Evolutionary conservation across 2,113 vertebrate genomes (phyloP).

Genomic region (Pantherophis guttatus): DNA sequence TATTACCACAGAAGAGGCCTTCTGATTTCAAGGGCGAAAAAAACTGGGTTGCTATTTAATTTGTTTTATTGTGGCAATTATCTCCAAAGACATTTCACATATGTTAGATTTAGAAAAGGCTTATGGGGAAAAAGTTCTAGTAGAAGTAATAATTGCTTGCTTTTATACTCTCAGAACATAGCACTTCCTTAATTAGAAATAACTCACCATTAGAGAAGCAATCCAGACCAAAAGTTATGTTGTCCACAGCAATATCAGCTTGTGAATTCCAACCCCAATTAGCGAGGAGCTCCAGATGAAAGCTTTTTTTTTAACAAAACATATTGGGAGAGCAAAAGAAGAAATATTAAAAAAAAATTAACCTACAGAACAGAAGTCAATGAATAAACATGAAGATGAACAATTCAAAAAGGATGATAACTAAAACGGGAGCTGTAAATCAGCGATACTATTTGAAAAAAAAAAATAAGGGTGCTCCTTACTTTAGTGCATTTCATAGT

Average conservation of each 20-base stretch:
- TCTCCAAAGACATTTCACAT: neutral
- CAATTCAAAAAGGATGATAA: neutral
- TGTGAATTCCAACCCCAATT: slow-evolving; percentile 77
- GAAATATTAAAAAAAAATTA: neutral
- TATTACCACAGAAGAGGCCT: neutral
- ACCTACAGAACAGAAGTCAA: neutral
- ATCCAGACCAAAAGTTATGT: slow-evolving; percentile 77
- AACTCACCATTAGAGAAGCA: slow-evolving; percentile 79
- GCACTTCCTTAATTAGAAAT: neutral
- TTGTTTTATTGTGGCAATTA: neutral
- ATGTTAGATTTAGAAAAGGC: neutral
- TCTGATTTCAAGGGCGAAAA: neutral
- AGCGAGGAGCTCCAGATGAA: slow-evolving; percentile 76
- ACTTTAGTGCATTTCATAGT: neutral
- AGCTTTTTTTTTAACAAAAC: slow-evolving; percentile 67
- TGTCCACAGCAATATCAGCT: slow-evolving; percentile 82
- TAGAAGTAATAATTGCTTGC: neutral
- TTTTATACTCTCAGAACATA: neutral
- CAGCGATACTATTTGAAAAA: neutral
- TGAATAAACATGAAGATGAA: neutral
- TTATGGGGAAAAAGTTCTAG: neutral
- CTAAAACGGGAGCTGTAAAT: neutral
- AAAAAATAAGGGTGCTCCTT: neutral
- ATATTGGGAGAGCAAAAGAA: neutral
- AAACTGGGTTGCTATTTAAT: neutral